Evolutionary conservation across 2,113 vertebrate genomes (phyloP), one percentile per base, ranked within the genome.

Genomic region (Chlorodrepanis virens): DNA sequence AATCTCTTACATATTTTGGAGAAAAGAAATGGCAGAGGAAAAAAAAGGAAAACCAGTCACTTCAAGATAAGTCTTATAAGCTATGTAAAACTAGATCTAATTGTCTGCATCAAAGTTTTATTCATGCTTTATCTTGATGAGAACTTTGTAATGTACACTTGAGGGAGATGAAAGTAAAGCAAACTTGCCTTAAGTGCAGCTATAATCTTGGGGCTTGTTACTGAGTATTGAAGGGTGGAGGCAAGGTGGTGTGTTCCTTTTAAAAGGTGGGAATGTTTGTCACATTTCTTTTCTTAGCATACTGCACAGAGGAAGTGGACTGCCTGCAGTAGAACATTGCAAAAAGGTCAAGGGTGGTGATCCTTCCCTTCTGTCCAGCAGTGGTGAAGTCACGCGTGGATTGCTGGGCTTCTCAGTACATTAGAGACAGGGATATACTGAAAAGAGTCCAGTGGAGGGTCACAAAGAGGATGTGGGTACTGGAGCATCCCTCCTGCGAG

Each of bases 1-100:
- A 0, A 15, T 74, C 18, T 69, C 10, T 54, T 47, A 23, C 0
- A 1, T 44, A 28, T 72, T 92, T 56, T 37, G 8, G 5, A 33
- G 33, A 54, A 61, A 54, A 80, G 12, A 83, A 79, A 20, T 64
- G 28, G 3, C 52, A 8, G 45, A 40, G 25, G 25, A 52, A 56
- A 57, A 65, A 19, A 85, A 88, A 35, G 12, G 31, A 52, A 65
- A 72, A 79, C 0, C 6, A 23, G 12, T 61, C 31, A 37, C 17
- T 74, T 65, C 14, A 71, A 67, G 33, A 25, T 69, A 82, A 53
- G 18, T 59, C 31, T 59, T 86, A 24, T 1, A 68, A 65, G 13
- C 33, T 67, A 2, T 35, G 42, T 83, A 70, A 88, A 83, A 74
- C 42, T 63, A 63, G n/a, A 44, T 44, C 11, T 80, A 52, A 75